Conservation (phyloP, 2,888 invertebrate species). For the Oscheius sp. region DNA sequence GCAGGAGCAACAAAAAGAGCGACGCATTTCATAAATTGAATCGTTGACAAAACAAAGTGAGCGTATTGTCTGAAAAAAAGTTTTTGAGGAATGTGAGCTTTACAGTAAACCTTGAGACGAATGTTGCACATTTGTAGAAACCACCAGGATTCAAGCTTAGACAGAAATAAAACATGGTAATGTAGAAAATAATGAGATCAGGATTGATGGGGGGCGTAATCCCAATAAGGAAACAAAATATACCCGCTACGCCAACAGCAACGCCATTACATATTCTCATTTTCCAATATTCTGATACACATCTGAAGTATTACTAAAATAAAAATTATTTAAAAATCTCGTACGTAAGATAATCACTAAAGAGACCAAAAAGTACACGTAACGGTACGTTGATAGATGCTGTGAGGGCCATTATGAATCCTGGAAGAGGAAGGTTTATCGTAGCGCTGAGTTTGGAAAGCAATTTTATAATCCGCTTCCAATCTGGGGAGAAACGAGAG, state of each 20-base stretch:
- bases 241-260: constrained; percentile 61
- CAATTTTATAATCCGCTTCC: no score
- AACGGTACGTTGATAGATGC: constrained; percentile 57
- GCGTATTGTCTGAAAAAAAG: constrained; percentile 53
- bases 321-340: not conserved
- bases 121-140: constrained; percentile 68
- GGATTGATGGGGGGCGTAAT: constrained; percentile 20
- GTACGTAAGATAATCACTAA: constrained; percentile 41
- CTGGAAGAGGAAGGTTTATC: no score
- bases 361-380: constrained; percentile 60
- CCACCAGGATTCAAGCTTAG: constrained; percentile 67
- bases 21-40: constrained; percentile 68
- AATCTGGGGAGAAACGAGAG: no score
- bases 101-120: constrained; percentile 53
- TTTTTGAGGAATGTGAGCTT: not conserved
- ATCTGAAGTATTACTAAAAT: no score
- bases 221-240: constrained; percentile 46
- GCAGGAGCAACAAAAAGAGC: constrained; percentile 63
- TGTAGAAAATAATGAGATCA: constrained; percentile 42
- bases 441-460: no score
- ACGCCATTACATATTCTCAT: constrained; percentile 63
- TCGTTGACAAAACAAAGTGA: constrained; percentile 62
- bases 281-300: constrained; percentile 50
- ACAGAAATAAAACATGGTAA: constrained; percentile 54
- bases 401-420: constrained; percentile 42